Percentiles rank a stretch among this genome's conserved stretches.
phyloP scores from a whole-genome alignment of 2,888 invertebrate genomes.

The Brachyptera putata region DNA sequence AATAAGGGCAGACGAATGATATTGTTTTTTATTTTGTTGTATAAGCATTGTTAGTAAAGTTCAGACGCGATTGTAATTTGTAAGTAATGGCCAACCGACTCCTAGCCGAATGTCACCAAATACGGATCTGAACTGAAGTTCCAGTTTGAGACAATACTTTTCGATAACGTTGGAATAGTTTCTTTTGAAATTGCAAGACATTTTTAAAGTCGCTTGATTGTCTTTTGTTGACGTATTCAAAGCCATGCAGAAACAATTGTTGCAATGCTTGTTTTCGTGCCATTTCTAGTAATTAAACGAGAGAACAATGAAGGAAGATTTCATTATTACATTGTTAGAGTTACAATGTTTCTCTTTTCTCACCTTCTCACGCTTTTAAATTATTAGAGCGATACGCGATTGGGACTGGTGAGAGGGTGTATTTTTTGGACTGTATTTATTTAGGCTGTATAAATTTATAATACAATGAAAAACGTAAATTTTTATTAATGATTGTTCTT shows the following conservation, averaged over 20 bases:
- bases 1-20: slow-evolving; percentile 2
- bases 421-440: slow-evolving; percentile 6
- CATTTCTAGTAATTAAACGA: slow-evolving; percentile 4
- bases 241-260: no score
- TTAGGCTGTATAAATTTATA: no score
- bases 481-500: no score
- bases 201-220: no score
- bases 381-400: slow-evolving; percentile 12
- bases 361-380: slow-evolving; percentile 1
- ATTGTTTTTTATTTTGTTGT: no score
- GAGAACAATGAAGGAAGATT: slow-evolving; percentile 13
- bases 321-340: slow-evolving; percentile 11
- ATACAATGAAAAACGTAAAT: no score
- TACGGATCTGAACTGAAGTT: background rate
- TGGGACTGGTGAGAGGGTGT: slow-evolving; percentile 3
- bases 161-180: no score
- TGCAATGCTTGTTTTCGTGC: background rate
- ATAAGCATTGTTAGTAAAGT: no score
- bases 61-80: background rate
- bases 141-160: no score
- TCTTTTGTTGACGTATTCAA: no score
- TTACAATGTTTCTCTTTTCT: background rate
- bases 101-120: background rate
- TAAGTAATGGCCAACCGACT: background rate
- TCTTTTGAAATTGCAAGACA: background rate